Evolutionary conservation across 1,140 invertebrate genomes (phyloP), one percentile per base, ranked within the genome.

Genomic region (Drosophila tristis): DNA sequence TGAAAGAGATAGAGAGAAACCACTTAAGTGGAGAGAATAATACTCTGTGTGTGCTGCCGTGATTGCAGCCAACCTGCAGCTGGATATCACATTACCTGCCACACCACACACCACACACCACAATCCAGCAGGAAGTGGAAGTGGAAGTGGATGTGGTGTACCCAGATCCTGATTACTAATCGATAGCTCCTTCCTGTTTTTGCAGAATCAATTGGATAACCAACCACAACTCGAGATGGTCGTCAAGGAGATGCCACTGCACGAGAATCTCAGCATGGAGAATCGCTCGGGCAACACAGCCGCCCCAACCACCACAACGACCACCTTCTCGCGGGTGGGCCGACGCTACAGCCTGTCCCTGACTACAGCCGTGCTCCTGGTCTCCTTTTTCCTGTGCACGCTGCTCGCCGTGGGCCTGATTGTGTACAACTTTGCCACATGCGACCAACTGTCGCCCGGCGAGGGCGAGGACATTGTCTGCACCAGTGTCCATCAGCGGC

Each of bases 371-470:
- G 63, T 80, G 15, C 60, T 92, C 8, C 39, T 91, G 43, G 75
- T 42, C 16, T 77, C 91, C 48, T 86, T 92, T 53, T 91, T 92
- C 20, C 39, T 86, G 5, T 92, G 89, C 66, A 90, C 85, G 2
- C 45, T 92, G 20, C 53, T 92, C 5, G 93, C 93, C 35, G 95
- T 95, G 6, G 94, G 94, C 2, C 93, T 96, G 4, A 90, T 96
- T 53, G 95, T 96, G 2, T 95, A 95, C 75, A 95, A 95, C 90
- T 95, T 95, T 63, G 94, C 94, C 2, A 94, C 94, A 0, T 95
- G 95, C 51, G 93, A 93, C 5, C 92, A 93, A 70, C 75, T 92
- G 54, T 92, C 93, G 15, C 58, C 89, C 2, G 66, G 77, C 5
- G 58, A 70, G 11, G 67, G 77, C 15, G 85, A 89, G 15, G 67